These are phyloP conservation scores for Microchrysa polita DNA, from an alignment of 2,888 invertebrate species.

Conservation along the genomic window DNA sequence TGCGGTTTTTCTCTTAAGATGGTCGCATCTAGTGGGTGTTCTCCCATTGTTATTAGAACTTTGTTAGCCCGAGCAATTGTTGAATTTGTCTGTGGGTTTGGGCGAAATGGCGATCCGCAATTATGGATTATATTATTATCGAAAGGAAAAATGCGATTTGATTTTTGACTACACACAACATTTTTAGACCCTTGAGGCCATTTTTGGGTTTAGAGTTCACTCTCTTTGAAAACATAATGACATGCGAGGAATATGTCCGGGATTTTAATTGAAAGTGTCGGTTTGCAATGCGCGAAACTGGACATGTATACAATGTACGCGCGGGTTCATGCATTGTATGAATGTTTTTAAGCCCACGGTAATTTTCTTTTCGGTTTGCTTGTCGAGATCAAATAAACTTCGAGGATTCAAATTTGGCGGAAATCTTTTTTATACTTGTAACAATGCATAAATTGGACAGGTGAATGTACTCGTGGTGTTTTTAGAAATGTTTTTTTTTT, in stretches of 20 bases:
- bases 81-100: slow-evolving; percentile 16
- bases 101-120: slow-evolving; percentile 32
- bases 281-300: slow-evolving; percentile 6
- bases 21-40: not conserved
- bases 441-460: slow-evolving; percentile 10
- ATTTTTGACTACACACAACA: not conserved
- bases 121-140: no score
- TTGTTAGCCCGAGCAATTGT: not conserved
- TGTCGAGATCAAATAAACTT: not conserved
- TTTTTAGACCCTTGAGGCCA: not conserved
- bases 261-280: slow-evolving; percentile 32
- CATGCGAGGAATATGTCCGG: slow-evolving; percentile 15
- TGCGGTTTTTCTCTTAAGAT: no score
- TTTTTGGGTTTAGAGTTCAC: slow-evolving; percentile 13
- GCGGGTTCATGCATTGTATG: not conserved
- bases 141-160: slow-evolving; percentile 23
- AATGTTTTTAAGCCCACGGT: not conserved
- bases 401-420: slow-evolving; percentile 12
- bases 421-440: slow-evolving; percentile 3
- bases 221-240: not conserved
- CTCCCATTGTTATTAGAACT: slow-evolving; percentile 31
- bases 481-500: slow-evolving; percentile 9
- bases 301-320: not conserved
- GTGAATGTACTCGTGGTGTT: slow-evolving; percentile 34
- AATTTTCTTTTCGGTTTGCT: slow-evolving; percentile 16